Percentiles rank a stretch among this genome's conserved stretches.
Evolutionary conservation across 2,113 vertebrate genomes (phyloP).

Genomic region (Tympanuchus pallidicinctus): DNA sequence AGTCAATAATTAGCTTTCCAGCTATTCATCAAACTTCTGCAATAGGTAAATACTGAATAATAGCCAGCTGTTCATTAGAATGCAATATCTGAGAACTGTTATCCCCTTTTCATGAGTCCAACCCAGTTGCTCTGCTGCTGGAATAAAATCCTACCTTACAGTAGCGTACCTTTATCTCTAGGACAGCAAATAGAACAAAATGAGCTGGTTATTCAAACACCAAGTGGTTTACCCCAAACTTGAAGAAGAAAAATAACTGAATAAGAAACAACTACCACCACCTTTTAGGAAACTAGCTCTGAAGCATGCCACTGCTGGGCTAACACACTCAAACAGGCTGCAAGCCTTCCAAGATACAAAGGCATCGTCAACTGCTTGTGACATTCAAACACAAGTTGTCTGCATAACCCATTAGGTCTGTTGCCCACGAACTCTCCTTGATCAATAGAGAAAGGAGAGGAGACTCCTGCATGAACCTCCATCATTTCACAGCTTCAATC

Average conservation of each 20-base stretch:
- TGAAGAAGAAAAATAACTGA: not conserved
- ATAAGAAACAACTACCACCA: not conserved
- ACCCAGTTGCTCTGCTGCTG: slow-evolving; percentile 27
- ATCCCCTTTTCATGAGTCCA: slow-evolving; percentile 50
- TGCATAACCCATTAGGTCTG: not conserved
- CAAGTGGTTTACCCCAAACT: not conserved
- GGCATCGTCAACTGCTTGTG: not conserved
- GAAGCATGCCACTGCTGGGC: not conserved
- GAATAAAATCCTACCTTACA: slow-evolving; percentile 10
- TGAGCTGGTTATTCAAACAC: not conserved
- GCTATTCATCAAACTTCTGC: slow-evolving; percentile 23
- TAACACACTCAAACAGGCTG: not conserved
- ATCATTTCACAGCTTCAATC: not conserved
- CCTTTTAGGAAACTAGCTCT: not conserved
- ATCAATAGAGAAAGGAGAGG: not conserved
- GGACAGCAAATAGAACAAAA: not conserved
- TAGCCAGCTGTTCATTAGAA: slow-evolving; percentile 46
- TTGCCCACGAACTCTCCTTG: not conserved
- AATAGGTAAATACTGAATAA: slow-evolving; percentile 43
- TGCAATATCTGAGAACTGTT: slow-evolving; percentile 55
- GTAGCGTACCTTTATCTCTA: not conserved
- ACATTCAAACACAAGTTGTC: not conserved
- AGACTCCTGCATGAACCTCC: not conserved
- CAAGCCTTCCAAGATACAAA: not conserved
- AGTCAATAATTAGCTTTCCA: slow-evolving; percentile 42